Conservation (phyloP, 2,888 invertebrate species). For the Sclerodermus sp. region DNA sequence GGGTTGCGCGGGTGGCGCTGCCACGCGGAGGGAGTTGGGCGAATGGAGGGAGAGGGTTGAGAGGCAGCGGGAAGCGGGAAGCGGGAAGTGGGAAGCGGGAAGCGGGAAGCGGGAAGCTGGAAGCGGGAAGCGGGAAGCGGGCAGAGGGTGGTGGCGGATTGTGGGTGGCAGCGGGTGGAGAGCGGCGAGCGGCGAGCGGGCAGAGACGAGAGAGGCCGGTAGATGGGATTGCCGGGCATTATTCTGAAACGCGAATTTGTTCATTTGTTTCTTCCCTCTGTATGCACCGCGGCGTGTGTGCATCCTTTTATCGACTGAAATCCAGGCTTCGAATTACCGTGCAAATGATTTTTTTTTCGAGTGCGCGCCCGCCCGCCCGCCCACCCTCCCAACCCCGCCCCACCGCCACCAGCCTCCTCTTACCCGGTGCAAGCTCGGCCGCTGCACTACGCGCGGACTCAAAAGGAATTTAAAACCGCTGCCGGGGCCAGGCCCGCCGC, state of each 20-base stretch:
- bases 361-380: slow-evolving; percentile 27
- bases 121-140: too few species aligned
- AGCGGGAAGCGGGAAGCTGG: slow-evolving; percentile 48
- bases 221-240: slow-evolving; percentile 58
- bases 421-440: slow-evolving; percentile 16
- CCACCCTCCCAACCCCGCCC: slow-evolving; percentile 2
- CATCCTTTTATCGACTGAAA: slow-evolving; percentile 59
- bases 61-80: slow-evolving; percentile 2
- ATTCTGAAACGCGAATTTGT: slow-evolving; percentile 59
- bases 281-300: slow-evolving; percentile 56
- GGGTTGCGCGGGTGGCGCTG: slow-evolving; percentile 42
- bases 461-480: slow-evolving; percentile 56
- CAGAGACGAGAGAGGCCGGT: slow-evolving; percentile 36
- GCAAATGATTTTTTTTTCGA: slow-evolving; percentile 55
- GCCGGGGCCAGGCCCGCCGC: slow-evolving; percentile 19
- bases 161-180: too few species aligned
- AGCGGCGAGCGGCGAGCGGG: slow-evolving; percentile 26
- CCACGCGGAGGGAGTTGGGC: slow-evolving; percentile 21
- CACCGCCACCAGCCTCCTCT: not conserved
- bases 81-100: slow-evolving; percentile 19
- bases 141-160: too few species aligned
- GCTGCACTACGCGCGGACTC: slow-evolving; percentile 35
- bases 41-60: slow-evolving; percentile 16
- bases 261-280: slow-evolving; percentile 58
- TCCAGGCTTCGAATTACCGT: slow-evolving; percentile 59